A percentile compares a stretch with the other conserved stretches of the same genome.
These are phyloP conservation scores for Acanthiza pusilla DNA, from an alignment of 2,797 vertebrate genomes.

Conservation along the genomic window DNA sequence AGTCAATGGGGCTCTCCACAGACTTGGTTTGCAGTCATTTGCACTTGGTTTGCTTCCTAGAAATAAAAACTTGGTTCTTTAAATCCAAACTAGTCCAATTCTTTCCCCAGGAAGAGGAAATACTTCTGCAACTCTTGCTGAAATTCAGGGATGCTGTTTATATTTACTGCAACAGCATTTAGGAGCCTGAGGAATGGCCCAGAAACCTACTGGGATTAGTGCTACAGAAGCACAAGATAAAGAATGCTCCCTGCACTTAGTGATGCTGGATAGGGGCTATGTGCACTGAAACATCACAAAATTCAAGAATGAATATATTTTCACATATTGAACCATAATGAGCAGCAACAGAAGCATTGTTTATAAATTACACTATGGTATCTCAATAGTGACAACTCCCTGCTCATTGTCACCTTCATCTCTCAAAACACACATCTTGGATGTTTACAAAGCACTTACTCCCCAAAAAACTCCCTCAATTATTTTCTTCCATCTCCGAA, in stretches of 20 bases:
- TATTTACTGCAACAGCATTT: neutral
- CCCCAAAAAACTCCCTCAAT: neutral
- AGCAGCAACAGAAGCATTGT: neutral
- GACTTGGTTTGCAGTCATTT: no score
- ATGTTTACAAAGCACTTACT: neutral
- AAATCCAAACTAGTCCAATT: neutral
- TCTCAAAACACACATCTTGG: neutral
- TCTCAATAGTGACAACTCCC: neutral
- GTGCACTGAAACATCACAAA: neutral
- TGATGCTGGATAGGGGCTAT: neutral
- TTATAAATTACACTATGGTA: neutral
- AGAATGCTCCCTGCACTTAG: neutral
- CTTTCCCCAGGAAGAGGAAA: neutral
- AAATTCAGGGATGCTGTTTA: neutral
- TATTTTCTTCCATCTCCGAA: constrained; percentile 20
- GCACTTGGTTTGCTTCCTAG: neutral
- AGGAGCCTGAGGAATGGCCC: neutral
- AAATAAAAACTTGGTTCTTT: neutral
- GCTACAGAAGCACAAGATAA: neutral
- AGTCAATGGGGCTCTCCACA: neutral
- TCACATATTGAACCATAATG: neutral
- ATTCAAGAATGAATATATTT: neutral
- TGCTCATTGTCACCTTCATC: neutral
- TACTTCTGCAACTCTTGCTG: neutral
- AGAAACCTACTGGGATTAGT: neutral